Evolutionary conservation across 2,113 vertebrate genomes (phyloP).

Genomic region (Microtus pennsylvanicus): DNA sequence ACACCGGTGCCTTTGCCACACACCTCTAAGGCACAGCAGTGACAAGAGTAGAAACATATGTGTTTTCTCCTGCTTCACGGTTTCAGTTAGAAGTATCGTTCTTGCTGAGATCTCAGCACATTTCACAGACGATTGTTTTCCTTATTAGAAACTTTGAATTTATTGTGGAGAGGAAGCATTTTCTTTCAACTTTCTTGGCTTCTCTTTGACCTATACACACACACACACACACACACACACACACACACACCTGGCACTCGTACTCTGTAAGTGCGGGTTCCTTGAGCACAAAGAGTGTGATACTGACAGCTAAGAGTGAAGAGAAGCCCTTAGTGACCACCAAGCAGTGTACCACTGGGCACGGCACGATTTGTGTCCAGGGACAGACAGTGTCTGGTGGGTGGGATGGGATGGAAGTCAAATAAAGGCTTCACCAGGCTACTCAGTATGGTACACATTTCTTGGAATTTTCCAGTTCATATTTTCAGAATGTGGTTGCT

Average conservation of each 20-base stretch:
- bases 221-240: too few species aligned
- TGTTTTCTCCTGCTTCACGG: background rate
- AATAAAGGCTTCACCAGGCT: background rate
- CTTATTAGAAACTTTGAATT: background rate
- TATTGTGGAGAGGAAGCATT: background rate
- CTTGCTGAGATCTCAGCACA: background rate
- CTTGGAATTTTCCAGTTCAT: background rate
- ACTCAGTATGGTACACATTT: background rate
- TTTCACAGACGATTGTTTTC: background rate
- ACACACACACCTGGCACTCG: too few species aligned
- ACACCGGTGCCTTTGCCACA: background rate
- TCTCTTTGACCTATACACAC: background rate
- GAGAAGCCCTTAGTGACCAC: background rate
- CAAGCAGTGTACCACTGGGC: fast-evolving
- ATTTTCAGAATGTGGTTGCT: background rate
- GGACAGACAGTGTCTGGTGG: too few species aligned
- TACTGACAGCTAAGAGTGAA: background rate
- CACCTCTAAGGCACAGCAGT: background rate
- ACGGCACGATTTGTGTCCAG: background rate
- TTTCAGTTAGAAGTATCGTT: background rate
- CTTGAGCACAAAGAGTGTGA: background rate
- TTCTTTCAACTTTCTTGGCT: background rate
- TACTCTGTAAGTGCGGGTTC: background rate
- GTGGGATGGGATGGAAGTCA: too few species aligned
- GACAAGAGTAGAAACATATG: background rate